Percentiles rank a stretch among this genome's conserved stretches.
Evolutionary conservation across 2,113 vertebrate genomes (phyloP).

Genomic region (Arizona elegans): DNA sequence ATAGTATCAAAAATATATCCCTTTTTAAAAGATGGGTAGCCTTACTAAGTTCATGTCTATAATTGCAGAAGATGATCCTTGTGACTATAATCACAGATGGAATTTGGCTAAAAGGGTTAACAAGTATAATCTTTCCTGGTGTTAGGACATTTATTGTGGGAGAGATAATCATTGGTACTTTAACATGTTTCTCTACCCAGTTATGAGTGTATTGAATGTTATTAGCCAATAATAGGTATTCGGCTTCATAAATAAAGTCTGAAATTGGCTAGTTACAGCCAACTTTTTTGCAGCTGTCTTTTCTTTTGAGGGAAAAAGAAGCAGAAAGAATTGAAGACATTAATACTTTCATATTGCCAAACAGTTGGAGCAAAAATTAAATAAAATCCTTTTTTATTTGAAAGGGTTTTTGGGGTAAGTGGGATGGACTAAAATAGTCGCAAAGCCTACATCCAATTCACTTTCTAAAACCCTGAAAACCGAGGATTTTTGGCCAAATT

Average conservation of each 20-base stretch:
- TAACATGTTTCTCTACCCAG: not conserved
- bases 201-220: not conserved
- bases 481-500: not conserved
- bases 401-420: not conserved
- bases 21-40: not conserved
- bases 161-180: not conserved
- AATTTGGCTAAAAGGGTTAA: not conserved
- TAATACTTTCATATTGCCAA: not conserved
- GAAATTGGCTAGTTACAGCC: not conserved
- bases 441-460: not conserved
- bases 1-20: not conserved
- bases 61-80: not conserved
- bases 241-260: not conserved
- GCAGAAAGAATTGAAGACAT: not conserved
- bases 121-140: not conserved
- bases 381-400: not conserved
- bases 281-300: not conserved
- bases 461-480: not conserved
- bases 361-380: not conserved
- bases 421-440: not conserved
- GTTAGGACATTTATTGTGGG: not conserved
- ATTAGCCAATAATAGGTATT: not conserved
- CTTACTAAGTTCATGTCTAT: not conserved
- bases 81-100: not conserved
- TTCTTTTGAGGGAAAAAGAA: not conserved